These are phyloP conservation scores for Rhincodon typus DNA, from an alignment of 2,797 vertebrate genomes.

Conservation along the genomic window DNA sequence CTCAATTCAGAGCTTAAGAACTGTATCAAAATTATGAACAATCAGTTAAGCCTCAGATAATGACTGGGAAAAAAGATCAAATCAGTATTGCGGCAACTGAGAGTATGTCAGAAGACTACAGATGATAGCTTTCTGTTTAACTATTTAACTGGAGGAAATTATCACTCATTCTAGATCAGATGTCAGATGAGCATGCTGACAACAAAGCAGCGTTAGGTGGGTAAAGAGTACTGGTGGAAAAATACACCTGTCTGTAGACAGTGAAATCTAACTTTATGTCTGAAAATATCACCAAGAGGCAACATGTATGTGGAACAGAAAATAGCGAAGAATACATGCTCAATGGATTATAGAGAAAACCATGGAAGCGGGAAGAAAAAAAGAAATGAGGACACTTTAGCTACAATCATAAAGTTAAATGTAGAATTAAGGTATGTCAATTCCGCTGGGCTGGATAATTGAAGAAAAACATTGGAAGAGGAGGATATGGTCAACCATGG, in stretches of 20 bases:
- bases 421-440: neutral
- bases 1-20: neutral
- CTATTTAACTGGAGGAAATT: neutral
- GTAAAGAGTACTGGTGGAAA: neutral
- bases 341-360: neutral
- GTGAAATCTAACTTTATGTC: neutral
- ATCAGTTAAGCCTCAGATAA: neutral
- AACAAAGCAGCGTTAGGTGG: neutral
- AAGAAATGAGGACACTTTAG: neutral
- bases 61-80: neutral
- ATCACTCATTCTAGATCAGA: neutral
- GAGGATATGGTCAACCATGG: neutral
- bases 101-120: neutral
- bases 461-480: neutral
- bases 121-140: neutral
- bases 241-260: neutral
- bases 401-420: neutral
- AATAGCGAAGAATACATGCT: neutral
- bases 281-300: too few relatives aligned
- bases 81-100: neutral
- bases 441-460: neutral
- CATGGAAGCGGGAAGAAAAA: too few relatives aligned
- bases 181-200: neutral
- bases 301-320: neutral
- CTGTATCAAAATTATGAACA: neutral